phyloP scores from a whole-genome alignment of 1,140 invertebrate species.

The Dermatophagoides farinae region DNA sequence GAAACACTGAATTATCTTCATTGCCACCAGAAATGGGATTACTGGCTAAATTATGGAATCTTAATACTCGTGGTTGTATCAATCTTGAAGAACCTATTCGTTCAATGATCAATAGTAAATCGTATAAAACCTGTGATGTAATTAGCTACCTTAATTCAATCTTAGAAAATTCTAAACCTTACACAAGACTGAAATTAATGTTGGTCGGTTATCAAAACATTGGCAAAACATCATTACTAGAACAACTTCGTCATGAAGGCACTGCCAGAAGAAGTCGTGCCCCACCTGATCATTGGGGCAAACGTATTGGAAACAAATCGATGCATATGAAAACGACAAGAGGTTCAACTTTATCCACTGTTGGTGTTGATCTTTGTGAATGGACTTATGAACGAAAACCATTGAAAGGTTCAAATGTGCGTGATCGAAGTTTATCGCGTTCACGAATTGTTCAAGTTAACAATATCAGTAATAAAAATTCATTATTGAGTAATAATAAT shows the following conservation, averaged over 20 bases:
- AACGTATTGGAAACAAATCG: slow-evolving; percentile 73
- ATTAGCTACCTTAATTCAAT: slow-evolving; percentile 71
- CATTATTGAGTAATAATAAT: slow-evolving; percentile 26
- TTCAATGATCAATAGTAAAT: slow-evolving; percentile 74
- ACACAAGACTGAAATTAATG: slow-evolving; percentile 92
- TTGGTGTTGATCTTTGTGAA: slow-evolving; percentile 87
- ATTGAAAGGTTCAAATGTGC: slow-evolving; percentile 26
- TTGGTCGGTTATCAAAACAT: slow-evolving; percentile 83
- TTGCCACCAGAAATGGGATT: slow-evolving; percentile 86
- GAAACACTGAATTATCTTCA: slow-evolving; percentile 60
- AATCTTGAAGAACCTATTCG: slow-evolving; percentile 66
- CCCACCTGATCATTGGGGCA: slow-evolving; percentile 71
- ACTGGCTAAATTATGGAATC: slow-evolving; percentile 76
- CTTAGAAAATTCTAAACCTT: slow-evolving; percentile 53
- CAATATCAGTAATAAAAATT: slow-evolving; percentile 29
- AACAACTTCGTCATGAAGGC: slow-evolving; percentile 65
- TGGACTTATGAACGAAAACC: slow-evolving; percentile 70
- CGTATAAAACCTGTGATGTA: slow-evolving; percentile 88
- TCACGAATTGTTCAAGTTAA: background rate
- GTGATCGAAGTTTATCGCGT: slow-evolving; percentile 1
- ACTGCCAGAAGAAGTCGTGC: slow-evolving; percentile 48
- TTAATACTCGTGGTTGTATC: slow-evolving; percentile 68
- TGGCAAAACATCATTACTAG: slow-evolving; percentile 77
- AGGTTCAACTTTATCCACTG: slow-evolving; percentile 70
- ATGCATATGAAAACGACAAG: slow-evolving; percentile 48